phyloP scores from a whole-genome alignment of 1,140 invertebrate genomes.

The Bicyclus anynana region DNA sequence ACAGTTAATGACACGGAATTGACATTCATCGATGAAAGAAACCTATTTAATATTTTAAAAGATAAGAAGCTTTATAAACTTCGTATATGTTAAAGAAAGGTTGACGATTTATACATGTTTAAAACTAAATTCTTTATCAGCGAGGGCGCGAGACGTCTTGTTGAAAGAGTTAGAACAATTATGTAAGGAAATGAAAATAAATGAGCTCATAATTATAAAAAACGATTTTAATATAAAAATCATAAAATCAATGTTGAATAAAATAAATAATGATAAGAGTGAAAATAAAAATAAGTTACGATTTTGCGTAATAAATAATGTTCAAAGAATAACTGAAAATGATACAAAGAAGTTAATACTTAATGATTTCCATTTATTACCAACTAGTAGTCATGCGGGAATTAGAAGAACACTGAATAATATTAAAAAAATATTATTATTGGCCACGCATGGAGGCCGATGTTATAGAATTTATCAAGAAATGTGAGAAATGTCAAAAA shows the following conservation, averaged over 20 bases:
- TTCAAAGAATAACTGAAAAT: slow-evolving; percentile 4
- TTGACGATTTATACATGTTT: slow-evolving; percentile 2
- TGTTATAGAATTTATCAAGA: slow-evolving; percentile 11
- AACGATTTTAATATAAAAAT: not conserved
- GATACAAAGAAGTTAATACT: slow-evolving; percentile 17
- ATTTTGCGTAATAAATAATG: slow-evolving; percentile 15
- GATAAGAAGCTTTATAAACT: not conserved
- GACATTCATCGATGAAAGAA: not conserved
- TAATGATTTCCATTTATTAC: slow-evolving; percentile 23
- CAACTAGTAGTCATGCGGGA: slow-evolving; percentile 17
- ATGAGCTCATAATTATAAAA: not conserved
- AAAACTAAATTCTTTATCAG: not conserved
- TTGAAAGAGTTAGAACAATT: not conserved
- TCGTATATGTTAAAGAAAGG: slow-evolving; percentile 1
- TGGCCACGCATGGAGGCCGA: slow-evolving; percentile 21
- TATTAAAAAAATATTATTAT: slow-evolving; percentile 23
- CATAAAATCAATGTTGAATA: not conserved
- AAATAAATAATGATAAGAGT: not conserved
- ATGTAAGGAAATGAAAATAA: not conserved
- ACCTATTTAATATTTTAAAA: not conserved
- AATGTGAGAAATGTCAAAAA: slow-evolving; percentile 20
- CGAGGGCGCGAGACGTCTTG: not conserved
- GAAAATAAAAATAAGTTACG: not conserved
- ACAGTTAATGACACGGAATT: not conserved
- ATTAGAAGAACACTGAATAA: slow-evolving; percentile 17